A percentile compares a stretch with the other conserved stretches of the same genome.
Evolutionary conservation across 2,113 vertebrate species (phyloP).

Genomic region (Oxyruncus cristatus): DNA sequence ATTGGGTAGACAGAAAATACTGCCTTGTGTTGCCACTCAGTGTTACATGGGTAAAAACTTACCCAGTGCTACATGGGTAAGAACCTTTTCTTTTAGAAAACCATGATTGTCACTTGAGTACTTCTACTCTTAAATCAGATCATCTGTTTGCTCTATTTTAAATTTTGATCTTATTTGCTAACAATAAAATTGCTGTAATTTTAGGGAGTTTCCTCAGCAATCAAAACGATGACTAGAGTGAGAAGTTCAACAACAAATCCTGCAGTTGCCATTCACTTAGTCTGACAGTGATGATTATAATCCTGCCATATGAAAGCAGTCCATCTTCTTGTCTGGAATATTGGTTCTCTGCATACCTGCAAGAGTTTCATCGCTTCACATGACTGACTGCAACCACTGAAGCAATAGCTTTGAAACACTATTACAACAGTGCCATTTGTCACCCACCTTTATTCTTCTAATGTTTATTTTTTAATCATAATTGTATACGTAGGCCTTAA

Average conservation of each 20-base stretch:
- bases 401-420: background rate
- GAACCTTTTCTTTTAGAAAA: background rate
- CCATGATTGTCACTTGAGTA: background rate
- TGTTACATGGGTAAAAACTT: background rate
- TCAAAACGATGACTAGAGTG: constrained; percentile 16
- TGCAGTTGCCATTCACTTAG: background rate
- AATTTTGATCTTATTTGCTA: background rate
- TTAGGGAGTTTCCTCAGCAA: background rate
- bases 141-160: background rate
- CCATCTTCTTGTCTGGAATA: background rate
- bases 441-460: background rate
- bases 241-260: constrained; percentile 7
- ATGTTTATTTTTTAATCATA: background rate
- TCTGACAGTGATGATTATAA: constrained; percentile 2
- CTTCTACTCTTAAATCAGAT: background rate
- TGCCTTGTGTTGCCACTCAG: background rate
- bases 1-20: background rate
- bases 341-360: background rate
- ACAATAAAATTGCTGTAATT: constrained; percentile 32
- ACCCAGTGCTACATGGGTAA: background rate
- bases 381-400: background rate
- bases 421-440: background rate
- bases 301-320: background rate
- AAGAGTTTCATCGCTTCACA: background rate
- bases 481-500: background rate